Evolutionary conservation across 1,140 invertebrate species (phyloP).

Genomic region (Drosophila rhopaloa): DNA sequence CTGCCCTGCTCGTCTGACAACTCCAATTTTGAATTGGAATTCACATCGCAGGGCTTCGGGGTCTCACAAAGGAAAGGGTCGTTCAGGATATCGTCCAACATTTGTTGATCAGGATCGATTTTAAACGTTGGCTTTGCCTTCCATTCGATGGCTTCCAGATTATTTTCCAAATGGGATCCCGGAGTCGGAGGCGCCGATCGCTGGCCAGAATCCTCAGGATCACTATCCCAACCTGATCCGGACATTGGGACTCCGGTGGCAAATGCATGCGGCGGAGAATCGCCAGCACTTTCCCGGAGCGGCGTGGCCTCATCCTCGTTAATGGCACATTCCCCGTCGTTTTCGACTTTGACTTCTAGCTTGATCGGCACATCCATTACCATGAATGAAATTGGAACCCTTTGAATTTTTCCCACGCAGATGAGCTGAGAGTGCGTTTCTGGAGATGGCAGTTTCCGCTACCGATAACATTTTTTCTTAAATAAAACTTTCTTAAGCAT

Average conservation of each 20-base stretch:
- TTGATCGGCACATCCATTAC: slow-evolving; percentile 18
- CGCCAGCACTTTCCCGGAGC: background rate
- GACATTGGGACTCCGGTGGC: background rate
- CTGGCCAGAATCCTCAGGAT: background rate
- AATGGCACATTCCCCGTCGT: background rate
- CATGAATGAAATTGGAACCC: background rate
- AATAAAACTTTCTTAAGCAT: no score
- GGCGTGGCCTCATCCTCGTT: slow-evolving; percentile 46
- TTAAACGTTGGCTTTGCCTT: background rate
- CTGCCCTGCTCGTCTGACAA: background rate
- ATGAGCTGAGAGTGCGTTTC: background rate
- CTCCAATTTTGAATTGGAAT: background rate
- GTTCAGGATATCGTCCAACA: background rate
- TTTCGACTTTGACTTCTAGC: slow-evolving; percentile 1
- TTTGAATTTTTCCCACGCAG: slow-evolving; percentile 1
- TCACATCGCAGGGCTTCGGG: background rate
- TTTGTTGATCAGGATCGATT: background rate
- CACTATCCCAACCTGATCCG: slow-evolving; percentile 44
- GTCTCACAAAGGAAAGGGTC: background rate
- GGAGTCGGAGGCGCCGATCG: slow-evolving; percentile 2
- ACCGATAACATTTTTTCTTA: background rate
- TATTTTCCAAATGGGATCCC: background rate
- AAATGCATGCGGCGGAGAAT: background rate
- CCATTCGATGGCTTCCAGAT: background rate
- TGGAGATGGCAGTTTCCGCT: background rate